Base-by-base conservation (phyloP, 2,888 invertebrate genomes). In the Cyaniris semiargus region DNA sequence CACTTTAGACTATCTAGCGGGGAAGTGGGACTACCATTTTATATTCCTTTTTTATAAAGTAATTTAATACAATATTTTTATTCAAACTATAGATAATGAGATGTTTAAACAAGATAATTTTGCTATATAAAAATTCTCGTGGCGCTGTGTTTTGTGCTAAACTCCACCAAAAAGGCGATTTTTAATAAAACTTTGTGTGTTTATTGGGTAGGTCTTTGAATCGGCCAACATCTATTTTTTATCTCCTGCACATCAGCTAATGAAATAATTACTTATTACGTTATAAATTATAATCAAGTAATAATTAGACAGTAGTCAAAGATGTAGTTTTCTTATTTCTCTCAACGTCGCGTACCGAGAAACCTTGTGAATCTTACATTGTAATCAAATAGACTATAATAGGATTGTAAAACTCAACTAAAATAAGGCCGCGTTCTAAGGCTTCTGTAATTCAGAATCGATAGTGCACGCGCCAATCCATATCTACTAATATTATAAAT, bases 341-440 rank as follows among this genome's bases (percentile, higher is more conserved):
- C 23, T 13, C 70, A 71, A 21, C 13, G 4, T 74, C 18, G n/a
- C n/a, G n/a, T n/a, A n/a, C 23, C 53, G 48, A 74, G 75, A 75
- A 75, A 38, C 75, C 75, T 34, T 75, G 27, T 27, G 58, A 75
- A 75, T 34, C 75, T 56, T 34, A 58, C 58, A 75, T 58, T 56
- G 75, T 75, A 75, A 75, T 75, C 75, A 75, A 58, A 75, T 75
- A 75, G 56, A 75, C 23, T 13, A n/a, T 75, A 75, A 75, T 75
- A 58, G 34, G 75, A 75, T 75, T 75, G 31, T 58, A 75, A 38
- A 75, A 75, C 75, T 58, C 21, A 75, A 48, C 75, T 60, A 5
- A 60, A 38, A 75, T 60, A 58, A 75, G 58, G 75, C n/a, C 56
- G 15, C 27, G 34, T 60, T 75, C 34, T 75, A 58, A 75, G 75